Evolutionary conservation across 2,113 vertebrate genomes (phyloP).

Genomic region (Sisor rabdophorus): DNA sequence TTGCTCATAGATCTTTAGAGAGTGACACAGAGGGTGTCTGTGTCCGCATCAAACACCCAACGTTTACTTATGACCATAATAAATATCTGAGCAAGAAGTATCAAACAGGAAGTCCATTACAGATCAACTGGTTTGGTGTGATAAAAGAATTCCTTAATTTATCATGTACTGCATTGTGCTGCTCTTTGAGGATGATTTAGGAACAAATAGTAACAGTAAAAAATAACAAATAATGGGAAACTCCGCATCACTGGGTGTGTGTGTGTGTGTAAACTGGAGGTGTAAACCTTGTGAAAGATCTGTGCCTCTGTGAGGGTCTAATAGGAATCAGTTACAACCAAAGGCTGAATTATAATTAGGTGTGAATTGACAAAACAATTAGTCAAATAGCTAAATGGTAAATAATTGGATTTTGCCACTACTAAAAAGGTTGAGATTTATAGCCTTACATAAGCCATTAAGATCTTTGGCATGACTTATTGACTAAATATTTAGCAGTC

Average conservation of each 20-base stretch:
- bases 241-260: not conserved
- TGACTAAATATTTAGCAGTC: constrained; percentile 14
- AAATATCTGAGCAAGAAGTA: constrained; percentile 21
- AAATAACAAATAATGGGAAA: not conserved
- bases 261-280: not conserved
- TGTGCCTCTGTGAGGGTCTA: constrained; percentile 11
- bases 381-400: constrained; percentile 39
- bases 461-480: constrained; percentile 17
- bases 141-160: constrained; percentile 16
- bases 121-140: not conserved
- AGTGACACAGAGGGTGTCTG: constrained; percentile 13
- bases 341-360: constrained; percentile 29
- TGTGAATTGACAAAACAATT: constrained; percentile 47
- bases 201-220: not conserved
- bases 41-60: constrained; percentile 16
- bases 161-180: not conserved
- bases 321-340: not conserved
- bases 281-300: not conserved
- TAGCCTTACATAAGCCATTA: constrained; percentile 29
- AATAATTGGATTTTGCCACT: constrained; percentile 47
- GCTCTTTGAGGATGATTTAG: not conserved
- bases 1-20: constrained; percentile 22
- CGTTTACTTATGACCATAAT: constrained; percentile 4
- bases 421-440: constrained; percentile 25
- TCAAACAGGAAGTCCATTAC: not conserved